phyloP scores from a whole-genome alignment of 2,888 invertebrate species.

The Cyclophora albipunctata region DNA sequence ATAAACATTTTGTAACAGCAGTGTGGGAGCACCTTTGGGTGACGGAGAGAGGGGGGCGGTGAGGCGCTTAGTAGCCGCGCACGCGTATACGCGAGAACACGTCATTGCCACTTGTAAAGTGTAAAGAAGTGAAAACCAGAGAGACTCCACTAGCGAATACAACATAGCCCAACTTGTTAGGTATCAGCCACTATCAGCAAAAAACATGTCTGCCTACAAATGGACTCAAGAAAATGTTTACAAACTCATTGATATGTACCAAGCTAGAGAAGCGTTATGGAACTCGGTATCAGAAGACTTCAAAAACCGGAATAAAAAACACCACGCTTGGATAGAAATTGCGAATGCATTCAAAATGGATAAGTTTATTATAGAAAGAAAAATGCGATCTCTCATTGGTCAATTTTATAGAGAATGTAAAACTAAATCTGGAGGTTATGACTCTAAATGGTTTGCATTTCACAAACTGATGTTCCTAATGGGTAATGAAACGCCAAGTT shows the following conservation, averaged over 20 bases:
- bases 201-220: constrained; percentile 19
- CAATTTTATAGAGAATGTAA: constrained; percentile 15
- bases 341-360: constrained; percentile 16
- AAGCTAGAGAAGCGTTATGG: constrained; percentile 23
- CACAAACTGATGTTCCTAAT: constrained; percentile 19
- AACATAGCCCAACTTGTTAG: too few relatives aligned
- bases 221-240: constrained; percentile 17
- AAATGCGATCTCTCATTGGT: constrained; percentile 14
- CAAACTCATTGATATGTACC: constrained; percentile 23
- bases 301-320: constrained; percentile 24
- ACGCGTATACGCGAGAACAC: not conserved
- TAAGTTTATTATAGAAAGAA: constrained; percentile 14
- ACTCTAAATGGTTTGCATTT: constrained; percentile 20
- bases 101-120: too few relatives aligned
- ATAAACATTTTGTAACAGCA: too few relatives aligned
- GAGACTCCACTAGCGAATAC: too few relatives aligned
- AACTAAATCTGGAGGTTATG: constrained; percentile 13
- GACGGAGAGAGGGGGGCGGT: too few relatives aligned
- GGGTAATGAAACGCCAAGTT: too few relatives aligned
- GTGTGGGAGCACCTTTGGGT: too few relatives aligned
- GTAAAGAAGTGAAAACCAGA: too few relatives aligned
- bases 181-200: too few relatives aligned
- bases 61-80: too few relatives aligned
- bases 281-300: constrained; percentile 22
- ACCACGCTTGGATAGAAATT: constrained; percentile 23